phyloP scores from a whole-genome alignment of 2,888 invertebrate genomes.

The Iselma pallidipennis region DNA sequence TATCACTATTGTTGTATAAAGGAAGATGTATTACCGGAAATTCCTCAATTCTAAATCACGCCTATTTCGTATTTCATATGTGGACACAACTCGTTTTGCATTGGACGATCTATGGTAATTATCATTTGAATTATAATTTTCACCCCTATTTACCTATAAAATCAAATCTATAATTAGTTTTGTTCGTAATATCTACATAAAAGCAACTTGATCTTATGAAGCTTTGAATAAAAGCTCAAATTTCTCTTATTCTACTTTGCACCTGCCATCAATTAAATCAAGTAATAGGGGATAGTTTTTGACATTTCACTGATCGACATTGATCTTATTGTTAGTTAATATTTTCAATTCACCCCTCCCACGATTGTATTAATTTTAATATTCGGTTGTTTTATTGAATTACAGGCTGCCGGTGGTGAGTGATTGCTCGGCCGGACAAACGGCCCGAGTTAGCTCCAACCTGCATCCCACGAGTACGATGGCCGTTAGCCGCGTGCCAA shows the following conservation, averaged over 20 bases:
- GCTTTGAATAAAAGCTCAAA: background rate
- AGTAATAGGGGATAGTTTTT: background rate
- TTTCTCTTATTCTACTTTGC: background rate
- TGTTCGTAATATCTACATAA: too few species aligned
- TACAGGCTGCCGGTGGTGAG: constrained; percentile 77
- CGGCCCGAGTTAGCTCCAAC: constrained; percentile 86
- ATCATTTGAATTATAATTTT: background rate
- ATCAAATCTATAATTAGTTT: too few species aligned
- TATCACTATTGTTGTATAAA: background rate
- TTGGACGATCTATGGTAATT: background rate
- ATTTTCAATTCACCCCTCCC: too few species aligned
- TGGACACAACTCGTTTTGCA: background rate
- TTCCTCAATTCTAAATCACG: background rate
- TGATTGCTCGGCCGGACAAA: constrained; percentile 79
- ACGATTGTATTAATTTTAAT: too few species aligned
- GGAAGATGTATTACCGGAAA: constrained; percentile 3
- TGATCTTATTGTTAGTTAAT: background rate
- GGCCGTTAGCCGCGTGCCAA: constrained; percentile 96
- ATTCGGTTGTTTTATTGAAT: constrained; percentile 32
- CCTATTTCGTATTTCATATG: background rate
- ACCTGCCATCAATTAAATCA: background rate
- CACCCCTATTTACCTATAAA: too few species aligned
- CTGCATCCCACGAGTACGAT: constrained; percentile 85
- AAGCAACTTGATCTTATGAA: background rate
- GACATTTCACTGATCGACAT: background rate